Base-by-base conservation (phyloP, 1,140 invertebrate species). In the Artemia franciscana region DNA sequence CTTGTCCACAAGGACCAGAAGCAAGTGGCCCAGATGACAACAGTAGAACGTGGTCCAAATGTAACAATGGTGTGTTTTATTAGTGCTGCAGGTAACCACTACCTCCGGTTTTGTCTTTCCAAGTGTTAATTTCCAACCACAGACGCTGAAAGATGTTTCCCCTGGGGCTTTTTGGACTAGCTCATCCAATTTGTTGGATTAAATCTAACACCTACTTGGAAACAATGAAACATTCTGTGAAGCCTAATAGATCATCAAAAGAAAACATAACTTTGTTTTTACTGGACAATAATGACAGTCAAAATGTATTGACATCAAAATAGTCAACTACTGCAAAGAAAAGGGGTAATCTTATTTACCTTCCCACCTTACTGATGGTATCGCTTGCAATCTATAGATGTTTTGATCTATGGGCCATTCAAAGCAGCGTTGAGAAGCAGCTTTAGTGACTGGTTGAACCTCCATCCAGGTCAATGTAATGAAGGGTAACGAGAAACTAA, bases 121-220 rank as follows among this genome's bases (percentile, higher is more conserved):
- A 5, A 61, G 70, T 63, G 68, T 72, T 5, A 65, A 71, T 62
- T 74, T 69, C 64, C 66, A 71, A 26, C 68, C 74, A 24, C 66
- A 74, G 65, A 75, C 78, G 62, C 62, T 78, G 4, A 70, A 67
- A 59, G 71, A 72, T 68, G 73, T 70, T 12, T 74, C 75, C 57
- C 26, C 68, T 21, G 75, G 73, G 23, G 59, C 28, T n/a, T 25
- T n/a, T 25, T 12, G 64, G 64, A 4, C 24, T 59, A 4, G 18
- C 61, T 7, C 61, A 60, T 9, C 61, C 24, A 28, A 67, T 60
- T 60, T 70, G 68, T 0, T 71, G 69, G 70, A 70, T 71, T 66
- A 70, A 62, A n/a, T 59, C 58, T n/a, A 65, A 67, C 24, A 63
- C 66, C 56, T 72, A 70, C 62, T 24, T 59, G 7, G 30, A 57